These are phyloP conservation scores for Idaea dimidiata DNA, from an alignment of 2,888 invertebrate genomes.

Conservation along the genomic window DNA sequence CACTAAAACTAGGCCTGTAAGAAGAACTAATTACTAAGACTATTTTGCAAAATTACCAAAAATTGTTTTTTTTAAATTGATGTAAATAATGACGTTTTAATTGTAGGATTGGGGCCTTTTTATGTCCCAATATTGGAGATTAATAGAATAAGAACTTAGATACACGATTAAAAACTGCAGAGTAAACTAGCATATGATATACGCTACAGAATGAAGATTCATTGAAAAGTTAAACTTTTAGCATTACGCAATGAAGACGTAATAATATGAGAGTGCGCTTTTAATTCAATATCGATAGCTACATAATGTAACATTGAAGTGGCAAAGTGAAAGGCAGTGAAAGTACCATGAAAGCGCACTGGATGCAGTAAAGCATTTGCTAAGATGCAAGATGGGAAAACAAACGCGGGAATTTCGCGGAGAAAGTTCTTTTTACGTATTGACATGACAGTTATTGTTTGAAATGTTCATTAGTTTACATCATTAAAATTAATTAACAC, in stretches of 20 bases:
- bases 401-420: not conserved
- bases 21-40: too few relatives aligned
- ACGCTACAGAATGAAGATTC: not conserved
- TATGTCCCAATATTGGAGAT: too few relatives aligned
- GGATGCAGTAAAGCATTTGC: conserved; percentile 4
- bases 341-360: conserved; percentile 19
- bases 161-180: too few relatives aligned
- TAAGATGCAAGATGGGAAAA: conserved; percentile 4
- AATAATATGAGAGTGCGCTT: not conserved
- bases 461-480: conserved; percentile 1
- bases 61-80: too few relatives aligned
- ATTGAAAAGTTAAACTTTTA: not conserved
- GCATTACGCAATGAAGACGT: not conserved
- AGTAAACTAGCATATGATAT: too few relatives aligned
- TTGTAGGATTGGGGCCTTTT: too few relatives aligned
- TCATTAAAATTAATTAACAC: not conserved
- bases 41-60: too few relatives aligned
- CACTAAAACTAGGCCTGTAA: too few relatives aligned
- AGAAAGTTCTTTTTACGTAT: conserved; percentile 4
- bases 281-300: not conserved
- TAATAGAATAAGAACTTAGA: too few relatives aligned
- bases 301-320: not conserved
- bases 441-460: conserved; percentile 4
- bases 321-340: conserved; percentile 25
- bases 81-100: too few relatives aligned